Evolutionary conservation across 1,140 invertebrate genomes (phyloP).

Genomic region (Drosophila kanapiae): DNA sequence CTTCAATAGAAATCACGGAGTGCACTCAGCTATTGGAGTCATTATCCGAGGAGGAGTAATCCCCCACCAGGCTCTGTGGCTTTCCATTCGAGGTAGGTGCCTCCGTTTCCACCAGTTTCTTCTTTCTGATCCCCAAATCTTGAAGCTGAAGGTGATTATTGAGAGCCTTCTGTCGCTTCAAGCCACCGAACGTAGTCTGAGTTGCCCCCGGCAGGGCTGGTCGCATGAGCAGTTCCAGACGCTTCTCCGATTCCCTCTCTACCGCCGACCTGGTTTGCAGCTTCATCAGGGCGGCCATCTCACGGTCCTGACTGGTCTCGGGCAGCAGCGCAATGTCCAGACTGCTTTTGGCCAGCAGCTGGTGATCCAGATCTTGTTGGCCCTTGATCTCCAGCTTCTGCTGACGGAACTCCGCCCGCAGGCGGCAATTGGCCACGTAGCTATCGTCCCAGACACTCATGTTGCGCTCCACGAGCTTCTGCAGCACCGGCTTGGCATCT

Average conservation of each 20-base stretch:
- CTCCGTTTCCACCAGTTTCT: background rate
- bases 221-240: conserved; percentile 86
- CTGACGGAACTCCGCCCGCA: conserved; percentile 93
- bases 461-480: conserved; percentile 91
- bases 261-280: conserved; percentile 87
- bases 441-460: conserved; percentile 94
- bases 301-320: conserved; percentile 92
- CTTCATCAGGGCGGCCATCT: conserved; percentile 91
- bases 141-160: conserved; percentile 69
- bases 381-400: conserved; percentile 91
- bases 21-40: conserved; percentile 21
- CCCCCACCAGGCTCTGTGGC: conserved; percentile 62
- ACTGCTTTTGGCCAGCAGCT: conserved; percentile 91
- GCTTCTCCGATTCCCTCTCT: conserved; percentile 85
- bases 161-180: conserved; percentile 86
- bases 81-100: conserved; percentile 2
- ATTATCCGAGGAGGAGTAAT: conserved; percentile 66
- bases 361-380: conserved; percentile 89
- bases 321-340: conserved; percentile 92
- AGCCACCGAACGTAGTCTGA: conserved; percentile 86
- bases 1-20: background rate
- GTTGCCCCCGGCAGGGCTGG: conserved; percentile 87
- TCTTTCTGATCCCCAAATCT: conserved; percentile 80
- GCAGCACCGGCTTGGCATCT: conserved; percentile 89
- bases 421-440: conserved; percentile 93